A percentile compares a stretch with the other conserved stretches of the same genome.
Conservation (phyloP, 2,797 vertebrate genomes). For the Rhadinocentrus ornatus region DNA sequence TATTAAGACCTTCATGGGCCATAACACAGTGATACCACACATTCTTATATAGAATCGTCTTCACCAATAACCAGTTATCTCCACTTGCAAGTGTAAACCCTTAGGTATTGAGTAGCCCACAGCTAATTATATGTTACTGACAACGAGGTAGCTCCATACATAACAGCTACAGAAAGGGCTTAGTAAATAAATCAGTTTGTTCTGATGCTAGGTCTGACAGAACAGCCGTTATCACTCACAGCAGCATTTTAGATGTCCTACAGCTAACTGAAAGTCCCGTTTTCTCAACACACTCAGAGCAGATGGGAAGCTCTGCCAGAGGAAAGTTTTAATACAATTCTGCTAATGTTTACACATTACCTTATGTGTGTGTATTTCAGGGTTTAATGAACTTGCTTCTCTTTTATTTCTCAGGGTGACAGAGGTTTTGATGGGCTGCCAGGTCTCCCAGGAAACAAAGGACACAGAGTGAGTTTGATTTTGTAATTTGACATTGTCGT, state of each 20-base stretch:
- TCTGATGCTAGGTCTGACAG: conserved; percentile 66
- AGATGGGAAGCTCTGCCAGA: conserved; percentile 75
- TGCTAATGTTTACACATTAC: conserved; percentile 72
- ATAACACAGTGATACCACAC: conserved; percentile 6
- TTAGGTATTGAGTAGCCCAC: conserved; percentile 43
- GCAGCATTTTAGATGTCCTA: conserved; percentile 73
- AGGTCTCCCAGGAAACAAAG: conserved; percentile 91
- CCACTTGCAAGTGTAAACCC: conserved; percentile 55
- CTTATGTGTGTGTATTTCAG: conserved; percentile 49
- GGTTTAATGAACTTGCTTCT: conserved; percentile 65
- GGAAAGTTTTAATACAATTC: conserved; percentile 68
- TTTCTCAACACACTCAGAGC: conserved; percentile 60
- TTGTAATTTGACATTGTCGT: conserved; percentile 39
- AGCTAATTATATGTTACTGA: conserved; percentile 69
- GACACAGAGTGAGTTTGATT: conserved; percentile 87
- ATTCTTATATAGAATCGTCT: conserved; percentile 26
- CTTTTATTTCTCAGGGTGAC: conserved; percentile 86
- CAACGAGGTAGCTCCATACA: conserved; percentile 66
- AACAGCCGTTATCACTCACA: conserved; percentile 77
- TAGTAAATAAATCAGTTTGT: conserved; percentile 74
- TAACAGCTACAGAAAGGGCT: conserved; percentile 77
- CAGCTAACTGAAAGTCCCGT: conserved; percentile 66
- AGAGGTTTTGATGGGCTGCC: conserved; percentile 93
- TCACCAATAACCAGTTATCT: conserved; percentile 51
- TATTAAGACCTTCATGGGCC: background rate